Evolutionary conservation across 2,113 vertebrate species (phyloP).

Genomic region (Neodon shergylaensis): DNA sequence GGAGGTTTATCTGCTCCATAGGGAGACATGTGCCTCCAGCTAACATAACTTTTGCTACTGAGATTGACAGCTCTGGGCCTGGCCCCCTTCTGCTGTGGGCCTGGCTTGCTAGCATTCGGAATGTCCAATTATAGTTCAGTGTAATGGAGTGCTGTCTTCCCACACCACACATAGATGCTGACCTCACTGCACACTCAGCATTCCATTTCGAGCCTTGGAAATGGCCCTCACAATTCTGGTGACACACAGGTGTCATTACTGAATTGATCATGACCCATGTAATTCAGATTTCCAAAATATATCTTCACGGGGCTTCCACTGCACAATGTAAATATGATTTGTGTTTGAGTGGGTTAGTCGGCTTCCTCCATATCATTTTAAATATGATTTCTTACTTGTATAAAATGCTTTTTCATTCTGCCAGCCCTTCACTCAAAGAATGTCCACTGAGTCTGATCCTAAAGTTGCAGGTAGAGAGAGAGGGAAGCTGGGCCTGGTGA

Average conservation of each 20-base stretch:
- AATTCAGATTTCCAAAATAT: neutral
- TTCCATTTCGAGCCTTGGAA: constrained; percentile 74
- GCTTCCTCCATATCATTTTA: neutral
- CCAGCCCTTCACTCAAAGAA: neutral
- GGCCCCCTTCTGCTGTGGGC: constrained; percentile 44
- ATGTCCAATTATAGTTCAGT: constrained; percentile 85
- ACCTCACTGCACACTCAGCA: constrained; percentile 84
- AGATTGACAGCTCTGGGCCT: constrained; percentile 7
- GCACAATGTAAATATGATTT: neutral
- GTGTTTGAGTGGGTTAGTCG: neutral
- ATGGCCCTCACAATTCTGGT: neutral
- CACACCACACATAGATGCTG: constrained; percentile 81
- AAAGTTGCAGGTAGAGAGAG: neutral
- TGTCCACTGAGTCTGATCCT: neutral
- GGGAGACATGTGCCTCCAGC: neutral
- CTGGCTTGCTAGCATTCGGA: constrained; percentile 63
- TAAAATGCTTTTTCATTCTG: neutral
- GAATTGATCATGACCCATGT: neutral
- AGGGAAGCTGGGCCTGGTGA: neutral
- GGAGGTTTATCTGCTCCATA: neutral
- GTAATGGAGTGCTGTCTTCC: constrained; percentile 79
- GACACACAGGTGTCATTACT: neutral
- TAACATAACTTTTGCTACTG: neutral
- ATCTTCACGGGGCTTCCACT: neutral
- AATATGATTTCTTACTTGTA: neutral